Evolutionary conservation across 2,797 vertebrate genomes (phyloP), one percentile per base, ranked within the genome.

Genomic region (Chaetodon trifasciatus): DNA sequence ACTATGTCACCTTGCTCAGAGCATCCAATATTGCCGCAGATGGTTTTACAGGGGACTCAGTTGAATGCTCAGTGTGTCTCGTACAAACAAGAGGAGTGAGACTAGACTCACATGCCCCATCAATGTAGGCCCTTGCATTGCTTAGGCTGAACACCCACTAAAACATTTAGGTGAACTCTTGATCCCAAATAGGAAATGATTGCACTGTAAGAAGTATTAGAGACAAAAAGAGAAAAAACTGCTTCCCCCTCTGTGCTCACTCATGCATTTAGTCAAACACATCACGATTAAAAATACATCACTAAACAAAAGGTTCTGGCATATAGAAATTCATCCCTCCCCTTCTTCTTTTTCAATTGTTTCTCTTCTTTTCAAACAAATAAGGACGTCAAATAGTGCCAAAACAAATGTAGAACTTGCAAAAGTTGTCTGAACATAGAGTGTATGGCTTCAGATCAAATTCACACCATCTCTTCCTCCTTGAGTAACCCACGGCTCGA

Each of bases 241-340:
- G 78, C 73, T 79, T 82, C 80, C 83, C 87, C 47, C 70, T 76
- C 81, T 84, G 66, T 64, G 64, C 83, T 60, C 64, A 70, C 81
- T 84, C 79, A 55, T 70, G 60, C 67, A 61, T 66, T 57, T 84
- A 90, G 92, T 92, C 90, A 92, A 89, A 91, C 90, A 91, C 91
- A 92, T 92, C 90, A 89, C 17, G 35, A 88, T 90, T 85, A 82
- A 76, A 88, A 83, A 78, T 79, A 80, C 79, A 74, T 87, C 78
- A 77, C 70, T 63, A 65, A 42, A 62, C 61, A 69, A 46, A 80
- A 49, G 12, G 49, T 32, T 75, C 23, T 70, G 44, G 72, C 67
- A 74, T 86, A 78, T 68, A 89, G 91, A 88, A 90, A 90, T 90
- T 90, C 82, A 76, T n/a, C 3, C 0, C 17, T 19, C 4, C 28